Conservation (phyloP, 2,797 vertebrate genomes). For the Menidia menidia region DNA sequence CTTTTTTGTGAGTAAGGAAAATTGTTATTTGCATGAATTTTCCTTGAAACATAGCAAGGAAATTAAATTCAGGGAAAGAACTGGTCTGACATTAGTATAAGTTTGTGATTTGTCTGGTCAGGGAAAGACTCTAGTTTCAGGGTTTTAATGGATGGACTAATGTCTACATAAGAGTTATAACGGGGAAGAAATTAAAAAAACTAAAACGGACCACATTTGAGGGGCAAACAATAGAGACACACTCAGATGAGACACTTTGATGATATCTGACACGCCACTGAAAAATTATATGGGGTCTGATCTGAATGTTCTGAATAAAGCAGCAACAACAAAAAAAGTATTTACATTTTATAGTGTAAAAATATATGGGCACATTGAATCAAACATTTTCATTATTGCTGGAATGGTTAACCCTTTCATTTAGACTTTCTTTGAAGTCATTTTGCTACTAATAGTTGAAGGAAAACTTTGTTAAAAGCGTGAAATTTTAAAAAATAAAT, state of each 20-base stretch:
- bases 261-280: conserved; percentile 3
- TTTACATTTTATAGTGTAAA: neutral
- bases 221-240: neutral
- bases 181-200: no score
- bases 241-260: neutral
- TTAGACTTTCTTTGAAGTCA: no score
- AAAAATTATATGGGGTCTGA: neutral
- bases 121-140: neutral
- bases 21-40: neutral
- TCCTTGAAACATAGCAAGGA: neutral
- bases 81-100: neutral
- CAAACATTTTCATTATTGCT: neutral
- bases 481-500: no score
- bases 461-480: no score
- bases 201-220: neutral
- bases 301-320: neutral
- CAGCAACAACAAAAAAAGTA: neutral
- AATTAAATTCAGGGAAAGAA: neutral
- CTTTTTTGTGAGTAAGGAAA: neutral
- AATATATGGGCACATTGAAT: neutral
- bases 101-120: neutral
- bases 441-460: no score
- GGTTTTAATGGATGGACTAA: neutral
- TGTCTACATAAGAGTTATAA: neutral
- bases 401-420: no score